phyloP scores from a whole-genome alignment of 2,797 vertebrate genomes.

The Benthosema pterotum region DNA sequence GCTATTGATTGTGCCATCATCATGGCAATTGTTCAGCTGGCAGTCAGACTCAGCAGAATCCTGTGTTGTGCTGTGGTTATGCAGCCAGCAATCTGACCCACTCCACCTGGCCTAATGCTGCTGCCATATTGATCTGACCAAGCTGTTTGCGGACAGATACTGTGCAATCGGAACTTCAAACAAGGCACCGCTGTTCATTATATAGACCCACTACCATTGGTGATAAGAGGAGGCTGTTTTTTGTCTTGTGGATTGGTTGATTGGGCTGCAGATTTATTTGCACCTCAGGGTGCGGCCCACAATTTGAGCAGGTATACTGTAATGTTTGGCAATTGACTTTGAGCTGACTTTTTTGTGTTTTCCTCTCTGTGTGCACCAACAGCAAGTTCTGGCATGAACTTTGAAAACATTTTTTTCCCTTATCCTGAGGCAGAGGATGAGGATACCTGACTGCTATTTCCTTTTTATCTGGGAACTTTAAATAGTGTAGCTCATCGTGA shows the following conservation, averaged over 20 bases:
- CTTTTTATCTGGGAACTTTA: slow-evolving; percentile 16
- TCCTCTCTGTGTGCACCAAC: background rate
- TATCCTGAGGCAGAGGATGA: slow-evolving; percentile 15
- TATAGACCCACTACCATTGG: slow-evolving; percentile 28
- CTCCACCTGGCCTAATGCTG: slow-evolving; percentile 39
- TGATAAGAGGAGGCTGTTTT: slow-evolving; percentile 42
- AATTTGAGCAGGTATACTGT: slow-evolving; percentile 8
- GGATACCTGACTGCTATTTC: slow-evolving; percentile 13
- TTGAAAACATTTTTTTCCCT: slow-evolving; percentile 34
- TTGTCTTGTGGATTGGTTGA: slow-evolving; percentile 41
- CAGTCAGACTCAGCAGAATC: slow-evolving; percentile 41
- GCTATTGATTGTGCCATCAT: slow-evolving; percentile 3
- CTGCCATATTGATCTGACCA: slow-evolving; percentile 44
- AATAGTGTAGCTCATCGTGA: background rate
- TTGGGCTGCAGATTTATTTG: slow-evolving; percentile 40
- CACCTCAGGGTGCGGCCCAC: slow-evolving; percentile 15
- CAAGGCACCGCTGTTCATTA: slow-evolving; percentile 33
- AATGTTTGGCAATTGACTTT: slow-evolving; percentile 30
- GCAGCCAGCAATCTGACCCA: slow-evolving; percentile 49
- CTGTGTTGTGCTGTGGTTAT: slow-evolving; percentile 32
- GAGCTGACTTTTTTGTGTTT: slow-evolving; percentile 19
- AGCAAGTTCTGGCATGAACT: slow-evolving; percentile 13
- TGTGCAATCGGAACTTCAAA: slow-evolving; percentile 44
- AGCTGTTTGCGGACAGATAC: slow-evolving; percentile 53
- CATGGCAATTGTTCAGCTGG: background rate